Conservation (phyloP, 92 coral and sea anemone genomes). For the Phenganax subtilis region DNA sequence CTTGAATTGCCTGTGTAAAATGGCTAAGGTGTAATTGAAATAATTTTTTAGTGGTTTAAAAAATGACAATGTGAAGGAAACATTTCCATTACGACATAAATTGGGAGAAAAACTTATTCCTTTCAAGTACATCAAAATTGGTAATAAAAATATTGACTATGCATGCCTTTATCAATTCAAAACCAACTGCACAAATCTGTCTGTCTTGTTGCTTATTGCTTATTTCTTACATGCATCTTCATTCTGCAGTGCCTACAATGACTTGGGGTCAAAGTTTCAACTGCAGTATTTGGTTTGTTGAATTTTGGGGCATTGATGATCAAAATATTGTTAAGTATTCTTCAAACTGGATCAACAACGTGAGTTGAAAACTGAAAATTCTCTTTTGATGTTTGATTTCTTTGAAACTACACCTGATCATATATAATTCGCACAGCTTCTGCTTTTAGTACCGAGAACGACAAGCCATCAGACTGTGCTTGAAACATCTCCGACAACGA, state of each 20-base stretch:
- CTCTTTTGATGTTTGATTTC: not conserved
- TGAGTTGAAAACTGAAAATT: constrained; percentile 39
- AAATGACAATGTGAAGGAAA: constrained; percentile 81
- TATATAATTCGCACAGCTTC: too few species aligned
- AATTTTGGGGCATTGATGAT: constrained; percentile 76
- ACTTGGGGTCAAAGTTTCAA: constrained; percentile 97
- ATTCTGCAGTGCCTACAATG: constrained; percentile 70
- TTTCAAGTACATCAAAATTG: constrained; percentile 76
- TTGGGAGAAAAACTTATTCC: constrained; percentile 79
- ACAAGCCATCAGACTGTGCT: constrained; percentile 85
- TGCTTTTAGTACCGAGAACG: constrained; percentile 76
- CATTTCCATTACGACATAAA: constrained; percentile 73
- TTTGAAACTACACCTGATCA: not conserved
- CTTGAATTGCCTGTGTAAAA: not conserved
- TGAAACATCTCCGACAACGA: constrained; percentile 92
- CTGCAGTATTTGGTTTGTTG: constrained; percentile 96
- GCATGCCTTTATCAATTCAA: too few species aligned
- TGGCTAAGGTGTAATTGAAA: not conserved
- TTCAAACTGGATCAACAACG: constrained; percentile 86
- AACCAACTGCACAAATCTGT: not conserved
- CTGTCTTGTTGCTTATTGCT: not conserved
- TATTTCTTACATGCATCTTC: not conserved
- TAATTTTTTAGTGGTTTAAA: constrained; percentile 64
- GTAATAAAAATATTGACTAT: constrained; percentile 44
- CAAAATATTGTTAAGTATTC: constrained; percentile 72